phyloP scores from a whole-genome alignment of 2,113 vertebrate genomes.

The Nerophis ophidion region DNA sequence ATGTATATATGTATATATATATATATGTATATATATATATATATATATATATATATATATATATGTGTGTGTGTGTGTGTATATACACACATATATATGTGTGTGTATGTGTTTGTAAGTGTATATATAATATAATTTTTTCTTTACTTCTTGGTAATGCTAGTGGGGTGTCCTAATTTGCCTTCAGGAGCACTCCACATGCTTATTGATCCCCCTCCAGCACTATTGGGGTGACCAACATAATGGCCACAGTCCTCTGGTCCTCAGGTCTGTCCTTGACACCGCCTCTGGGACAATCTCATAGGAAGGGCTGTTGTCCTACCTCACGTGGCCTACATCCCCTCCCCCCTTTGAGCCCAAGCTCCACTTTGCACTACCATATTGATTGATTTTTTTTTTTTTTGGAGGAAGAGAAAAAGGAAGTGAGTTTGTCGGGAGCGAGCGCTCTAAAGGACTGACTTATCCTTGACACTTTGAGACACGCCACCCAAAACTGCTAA shows the following conservation, averaged over 20 bases:
- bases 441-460: slow-evolving; percentile 62
- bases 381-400: slow-evolving; percentile 78
- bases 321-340: slow-evolving; percentile 37
- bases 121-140: no score
- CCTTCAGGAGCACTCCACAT: slow-evolving; percentile 72
- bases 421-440: slow-evolving; percentile 42
- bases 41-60: no score
- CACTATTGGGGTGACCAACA: slow-evolving; percentile 43
- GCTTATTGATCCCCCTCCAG: slow-evolving; percentile 69
- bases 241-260: slow-evolving; percentile 44
- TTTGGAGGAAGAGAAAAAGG: slow-evolving; percentile 54
- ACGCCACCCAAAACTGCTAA: slow-evolving; percentile 62
- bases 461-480: slow-evolving; percentile 70
- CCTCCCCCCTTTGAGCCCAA: slow-evolving; percentile 52
- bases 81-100: no score
- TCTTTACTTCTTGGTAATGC: no score
- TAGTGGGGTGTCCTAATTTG: no score
- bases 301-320: slow-evolving; percentile 58
- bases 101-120: no score
- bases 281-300: slow-evolving; percentile 62
- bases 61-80: no score
- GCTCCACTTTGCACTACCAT: slow-evolving; percentile 72
- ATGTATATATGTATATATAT: no score
- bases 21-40: no score
- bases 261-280: slow-evolving; percentile 72